Percentiles rank a stretch among this genome's conserved stretches.
These are phyloP conservation scores for Drosophila sproati DNA, from an alignment of 1,140 invertebrate species.

Conservation along the genomic window DNA sequence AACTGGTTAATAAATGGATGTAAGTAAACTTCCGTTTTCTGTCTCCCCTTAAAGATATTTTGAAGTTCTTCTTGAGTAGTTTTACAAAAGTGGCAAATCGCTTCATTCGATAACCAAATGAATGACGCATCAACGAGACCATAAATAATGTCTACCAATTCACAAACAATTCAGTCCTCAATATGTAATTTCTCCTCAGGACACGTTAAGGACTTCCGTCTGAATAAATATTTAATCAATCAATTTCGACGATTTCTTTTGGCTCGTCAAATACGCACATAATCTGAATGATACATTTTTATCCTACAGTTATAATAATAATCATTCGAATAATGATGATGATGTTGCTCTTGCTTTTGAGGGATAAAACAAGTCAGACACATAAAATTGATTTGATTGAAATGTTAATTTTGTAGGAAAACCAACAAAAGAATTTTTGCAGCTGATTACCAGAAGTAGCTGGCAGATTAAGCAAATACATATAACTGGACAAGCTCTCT, in stretches of 20 bases:
- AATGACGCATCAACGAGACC: constrained; percentile 25
- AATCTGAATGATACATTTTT: constrained; percentile 56
- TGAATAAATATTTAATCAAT: constrained; percentile 82
- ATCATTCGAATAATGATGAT: constrained; percentile 31
- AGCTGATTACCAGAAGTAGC: constrained; percentile 44
- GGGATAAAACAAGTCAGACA: constrained; percentile 79
- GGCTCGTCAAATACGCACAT: constrained; percentile 67
- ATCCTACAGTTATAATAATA: constrained; percentile 19
- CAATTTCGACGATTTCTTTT: constrained; percentile 71
- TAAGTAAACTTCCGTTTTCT: background rate
- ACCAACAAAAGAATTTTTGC: constrained; percentile 44
- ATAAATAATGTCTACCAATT: constrained; percentile 6
- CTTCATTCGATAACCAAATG: constrained; percentile 13
- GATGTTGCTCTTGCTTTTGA: constrained; percentile 40
- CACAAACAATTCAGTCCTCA: constrained; percentile 43
- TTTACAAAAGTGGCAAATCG: background rate
- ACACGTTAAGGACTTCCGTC: constrained; percentile 69
- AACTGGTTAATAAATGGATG: background rate
- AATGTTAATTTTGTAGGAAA: constrained; percentile 69
- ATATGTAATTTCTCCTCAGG: constrained; percentile 26
- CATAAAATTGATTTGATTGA: constrained; percentile 80
- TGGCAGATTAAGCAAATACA: background rate
- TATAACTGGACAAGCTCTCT: constrained; percentile 40
- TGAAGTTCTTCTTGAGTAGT: background rate
- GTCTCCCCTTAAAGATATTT: background rate